A percentile compares a stretch with the other conserved stretches of the same genome.
Evolutionary conservation across 2,888 invertebrate genomes (phyloP).

Genomic region (Perithous albicinctus): DNA sequence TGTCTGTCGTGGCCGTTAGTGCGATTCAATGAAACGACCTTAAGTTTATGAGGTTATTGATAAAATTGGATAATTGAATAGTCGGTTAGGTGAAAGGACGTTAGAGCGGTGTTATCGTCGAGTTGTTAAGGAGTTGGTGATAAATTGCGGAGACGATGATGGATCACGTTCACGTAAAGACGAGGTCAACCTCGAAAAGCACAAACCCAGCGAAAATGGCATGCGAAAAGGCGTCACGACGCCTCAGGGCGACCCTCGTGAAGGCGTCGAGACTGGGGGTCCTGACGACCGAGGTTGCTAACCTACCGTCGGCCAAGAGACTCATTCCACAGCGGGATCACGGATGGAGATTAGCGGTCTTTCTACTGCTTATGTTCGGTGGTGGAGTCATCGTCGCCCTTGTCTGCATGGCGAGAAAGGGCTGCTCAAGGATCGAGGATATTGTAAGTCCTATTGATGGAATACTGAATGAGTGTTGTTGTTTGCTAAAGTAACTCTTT

Average conservation of each 20-base stretch:
- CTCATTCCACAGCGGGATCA: constrained; percentile 82
- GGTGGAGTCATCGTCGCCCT: constrained; percentile 82
- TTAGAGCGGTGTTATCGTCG: background rate
- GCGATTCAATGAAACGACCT: background rate
- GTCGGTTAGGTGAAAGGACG: background rate
- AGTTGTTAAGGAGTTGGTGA: background rate
- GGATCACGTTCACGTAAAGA: constrained; percentile 81
- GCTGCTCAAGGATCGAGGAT: constrained; percentile 82
- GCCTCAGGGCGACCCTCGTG: constrained; percentile 79
- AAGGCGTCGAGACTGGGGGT: constrained; percentile 82
- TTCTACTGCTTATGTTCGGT: constrained; percentile 81
- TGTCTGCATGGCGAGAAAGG: constrained; percentile 81
- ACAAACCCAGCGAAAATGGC: constrained; percentile 81
- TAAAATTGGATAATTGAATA: background rate
- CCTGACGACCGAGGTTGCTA: constrained; percentile 78
- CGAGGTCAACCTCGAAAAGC: constrained; percentile 76
- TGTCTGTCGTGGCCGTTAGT: constrained; percentile 5
- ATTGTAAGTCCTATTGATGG: constrained; percentile 77
- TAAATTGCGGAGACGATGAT: constrained; percentile 60
- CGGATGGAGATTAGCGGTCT: constrained; percentile 82
- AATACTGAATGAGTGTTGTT: background rate
- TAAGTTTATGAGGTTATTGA: background rate
- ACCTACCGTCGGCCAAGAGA: constrained; percentile 79
- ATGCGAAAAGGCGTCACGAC: constrained; percentile 81
- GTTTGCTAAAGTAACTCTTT: background rate